Evolutionary conservation across 2,888 invertebrate genomes (phyloP).

Genomic region (Drosophila rubida): DNA sequence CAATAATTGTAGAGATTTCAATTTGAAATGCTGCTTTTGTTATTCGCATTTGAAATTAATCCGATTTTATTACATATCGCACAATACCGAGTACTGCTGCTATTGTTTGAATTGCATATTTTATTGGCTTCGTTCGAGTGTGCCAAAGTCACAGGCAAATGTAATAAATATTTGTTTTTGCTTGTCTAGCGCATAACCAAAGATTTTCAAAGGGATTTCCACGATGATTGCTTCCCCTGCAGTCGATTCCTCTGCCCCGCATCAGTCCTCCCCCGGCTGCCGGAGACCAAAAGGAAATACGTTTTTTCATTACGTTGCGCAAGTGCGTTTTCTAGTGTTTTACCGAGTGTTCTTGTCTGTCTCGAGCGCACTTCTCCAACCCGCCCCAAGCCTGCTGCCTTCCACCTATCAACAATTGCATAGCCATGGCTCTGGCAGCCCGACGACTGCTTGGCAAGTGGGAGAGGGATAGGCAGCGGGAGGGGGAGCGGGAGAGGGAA

Average conservation of each 20-base stretch:
- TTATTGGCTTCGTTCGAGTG: background rate
- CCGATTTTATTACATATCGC: background rate
- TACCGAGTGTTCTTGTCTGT: constrained; percentile 69
- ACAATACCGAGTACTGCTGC: background rate
- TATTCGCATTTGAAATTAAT: background rate
- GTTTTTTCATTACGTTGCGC: constrained; percentile 76
- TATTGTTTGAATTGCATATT: background rate
- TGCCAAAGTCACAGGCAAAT: constrained; percentile 12
- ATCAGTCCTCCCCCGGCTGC: background rate
- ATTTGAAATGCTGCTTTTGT: background rate
- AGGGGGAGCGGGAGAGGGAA: background rate
- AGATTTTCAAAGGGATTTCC: constrained; percentile 29
- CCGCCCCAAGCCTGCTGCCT: background rate
- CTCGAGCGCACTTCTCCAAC: constrained; percentile 60
- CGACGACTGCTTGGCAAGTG: constrained; percentile 1
- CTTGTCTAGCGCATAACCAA: constrained; percentile 22
- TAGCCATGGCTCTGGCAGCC: background rate
- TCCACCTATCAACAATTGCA: constrained; percentile 7
- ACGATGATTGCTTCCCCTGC: constrained; percentile 17
- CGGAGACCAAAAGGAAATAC: constrained; percentile 45
- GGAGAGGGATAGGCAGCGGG: background rate
- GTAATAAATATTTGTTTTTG: constrained; percentile 54
- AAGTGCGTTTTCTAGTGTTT: constrained; percentile 72
- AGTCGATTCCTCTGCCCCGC: background rate
- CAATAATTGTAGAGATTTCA: too few relatives aligned